These are phyloP conservation scores for Caenorhabditis briggsae DNA, from an alignment of 1,140 invertebrate species.

Conservation along the genomic window DNA sequence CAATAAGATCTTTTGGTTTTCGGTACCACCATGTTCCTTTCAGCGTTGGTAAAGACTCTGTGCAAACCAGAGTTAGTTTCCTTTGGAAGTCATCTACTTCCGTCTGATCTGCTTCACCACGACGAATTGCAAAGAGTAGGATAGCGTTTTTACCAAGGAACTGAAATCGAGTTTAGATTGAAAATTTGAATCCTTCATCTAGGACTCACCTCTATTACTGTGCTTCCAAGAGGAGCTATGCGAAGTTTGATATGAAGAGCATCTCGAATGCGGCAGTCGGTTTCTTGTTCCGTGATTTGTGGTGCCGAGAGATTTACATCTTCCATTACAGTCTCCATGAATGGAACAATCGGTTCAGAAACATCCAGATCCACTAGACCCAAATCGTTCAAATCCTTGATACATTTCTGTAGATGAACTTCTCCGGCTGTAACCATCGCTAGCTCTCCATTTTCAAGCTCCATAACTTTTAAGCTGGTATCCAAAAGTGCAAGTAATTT, in stretches of 20 bases:
- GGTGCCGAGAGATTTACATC: slow-evolving; percentile 80
- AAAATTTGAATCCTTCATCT: neutral
- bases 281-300: slow-evolving; percentile 53
- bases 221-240: slow-evolving; percentile 85
- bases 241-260: slow-evolving; percentile 84
- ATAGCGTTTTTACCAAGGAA: neutral
- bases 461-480: slow-evolving; percentile 78
- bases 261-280: slow-evolving; percentile 78
- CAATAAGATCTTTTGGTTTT: slow-evolving; percentile 80
- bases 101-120: slow-evolving; percentile 19
- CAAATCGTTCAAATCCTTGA: slow-evolving; percentile 82
- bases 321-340: slow-evolving; percentile 90
- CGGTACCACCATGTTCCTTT: slow-evolving; percentile 78
- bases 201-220: slow-evolving; percentile 82
- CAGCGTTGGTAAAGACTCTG: slow-evolving; percentile 83
- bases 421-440: slow-evolving; percentile 96
- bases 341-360: slow-evolving; percentile 94
- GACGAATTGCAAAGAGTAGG: slow-evolving; percentile 1
- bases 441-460: slow-evolving; percentile 90
- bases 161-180: neutral
- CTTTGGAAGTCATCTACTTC: slow-evolving; percentile 68
- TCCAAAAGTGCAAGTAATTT: slow-evolving; percentile 91
- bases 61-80: slow-evolving; percentile 80
- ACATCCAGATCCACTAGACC: slow-evolving; percentile 80
- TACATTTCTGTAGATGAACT: slow-evolving; percentile 94